Base-by-base conservation (phyloP, 2,797 vertebrate genomes). In the Periophthalmus magnuspinnatus region DNA sequence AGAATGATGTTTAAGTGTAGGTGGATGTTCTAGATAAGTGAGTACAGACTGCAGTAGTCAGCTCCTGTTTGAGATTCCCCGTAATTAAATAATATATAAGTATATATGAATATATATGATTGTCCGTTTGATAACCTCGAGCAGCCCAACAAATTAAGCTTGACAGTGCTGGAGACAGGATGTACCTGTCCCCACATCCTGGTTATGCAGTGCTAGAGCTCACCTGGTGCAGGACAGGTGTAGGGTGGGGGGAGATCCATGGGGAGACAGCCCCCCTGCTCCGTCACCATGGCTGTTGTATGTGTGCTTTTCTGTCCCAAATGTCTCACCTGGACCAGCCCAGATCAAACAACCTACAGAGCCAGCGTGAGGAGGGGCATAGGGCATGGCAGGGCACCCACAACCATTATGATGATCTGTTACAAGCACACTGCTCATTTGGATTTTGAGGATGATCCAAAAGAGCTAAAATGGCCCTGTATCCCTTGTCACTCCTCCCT, bases 1-100 rank as follows among this genome's bases (percentile, higher is more conserved):
- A 90, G 83, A 92, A 87, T 75, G 72, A 76, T 84, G 84, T 90
- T 81, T 89, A 86, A 88, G 84, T 87, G 88, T 92, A 91, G 87
- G 71, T 89, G 87, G 88, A 83, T 90, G 81, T 93, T 86, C 72
- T 92, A 90, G 88, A 71, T 86, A 83, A 81, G 76, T 76, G 79
- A 89, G 79, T 85, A 76, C 79, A 56, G 84, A 89, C 86, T 84
- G 86, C 84, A 81, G 84, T 80, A 88, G 86, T 87, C 86, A 75
- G 87, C 86, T 87, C 77, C 80, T 85, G 80, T 89, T 76, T 84
- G 77, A 88, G 83, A 88, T 76, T 68, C 83, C 81, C 88, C 75
- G 70, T 84, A 71, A 52, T 59, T 76, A 83, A 58, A 68, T 34
- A 38, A 58, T 73, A 60, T 70, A 61, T 24, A n/a, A 62, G 28